Evolutionary conservation across 2,888 invertebrate species (phyloP).

Genomic region (Cistogaster globosa): DNA sequence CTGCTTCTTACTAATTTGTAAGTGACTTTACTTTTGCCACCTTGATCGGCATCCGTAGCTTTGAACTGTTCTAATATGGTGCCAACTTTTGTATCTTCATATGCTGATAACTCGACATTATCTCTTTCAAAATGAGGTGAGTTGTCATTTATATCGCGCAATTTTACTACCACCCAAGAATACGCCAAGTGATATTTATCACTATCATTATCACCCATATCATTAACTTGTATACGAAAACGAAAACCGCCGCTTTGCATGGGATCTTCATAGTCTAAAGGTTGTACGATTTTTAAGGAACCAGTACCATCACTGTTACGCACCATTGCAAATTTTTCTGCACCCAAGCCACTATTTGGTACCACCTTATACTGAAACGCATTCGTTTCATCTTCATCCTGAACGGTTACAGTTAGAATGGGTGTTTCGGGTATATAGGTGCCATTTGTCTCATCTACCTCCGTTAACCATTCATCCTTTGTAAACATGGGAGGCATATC

Average conservation of each 20-base stretch:
- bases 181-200: conserved; percentile 98
- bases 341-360: conserved; percentile 95
- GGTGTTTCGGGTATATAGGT: conserved; percentile 95
- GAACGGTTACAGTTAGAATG: conserved; percentile 95
- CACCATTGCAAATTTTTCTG: conserved; percentile 97
- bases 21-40: conserved; percentile 93
- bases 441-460: conserved; percentile 97
- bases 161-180: conserved; percentile 95
- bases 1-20: conserved; percentile 95
- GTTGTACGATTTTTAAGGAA: conserved; percentile 96
- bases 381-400: conserved; percentile 97
- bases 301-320: conserved; percentile 97
- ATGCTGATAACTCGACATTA: conserved; percentile 94
- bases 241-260: conserved; percentile 96
- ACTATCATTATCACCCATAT: conserved; percentile 94
- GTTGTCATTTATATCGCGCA: conserved; percentile 98
- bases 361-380: conserved; percentile 97
- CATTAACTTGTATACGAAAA: conserved; percentile 96
- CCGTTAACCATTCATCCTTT: conserved; percentile 97
- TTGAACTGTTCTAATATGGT: conserved; percentile 95
- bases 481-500: conserved; percentile 99
- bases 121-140: conserved; percentile 96
- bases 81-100: conserved; percentile 95
- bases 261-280: conserved; percentile 96
- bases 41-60: conserved; percentile 97